phyloP scores from a whole-genome alignment of 37 sponge, comb jelly and placozoan genomes.

The Aplysina aerophoba region DNA sequence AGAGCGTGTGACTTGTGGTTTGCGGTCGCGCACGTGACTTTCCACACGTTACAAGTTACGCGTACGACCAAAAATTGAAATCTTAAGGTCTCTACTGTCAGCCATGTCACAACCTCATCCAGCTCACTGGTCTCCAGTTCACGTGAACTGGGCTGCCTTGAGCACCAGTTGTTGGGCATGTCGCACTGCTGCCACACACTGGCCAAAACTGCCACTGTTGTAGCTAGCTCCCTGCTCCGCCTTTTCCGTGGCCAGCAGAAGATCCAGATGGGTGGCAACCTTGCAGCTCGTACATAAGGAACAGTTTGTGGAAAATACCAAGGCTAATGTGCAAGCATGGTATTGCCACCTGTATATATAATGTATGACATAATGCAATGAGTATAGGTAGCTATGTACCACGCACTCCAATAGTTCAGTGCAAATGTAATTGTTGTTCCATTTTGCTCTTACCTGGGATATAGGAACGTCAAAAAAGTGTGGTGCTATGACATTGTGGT shows the following conservation, averaged over 20 bases:
- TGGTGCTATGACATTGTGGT: not conserved
- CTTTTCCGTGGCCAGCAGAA: too few species aligned
- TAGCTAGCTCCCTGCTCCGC: too few species aligned
- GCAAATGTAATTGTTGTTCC: too few species aligned
- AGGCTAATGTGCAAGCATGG: conserved; percentile 19
- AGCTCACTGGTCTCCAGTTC: too few species aligned
- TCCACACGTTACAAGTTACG: not conserved
- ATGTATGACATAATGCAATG: not conserved
- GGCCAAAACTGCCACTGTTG: too few species aligned
- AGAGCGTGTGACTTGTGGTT: not conserved
- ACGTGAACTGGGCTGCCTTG: too few species aligned
- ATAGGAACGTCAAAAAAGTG: not conserved
- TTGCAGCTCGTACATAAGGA: not conserved
- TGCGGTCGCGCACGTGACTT: not conserved
- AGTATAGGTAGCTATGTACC: not conserved
- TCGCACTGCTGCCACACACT: too few species aligned
- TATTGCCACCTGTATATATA: conserved; percentile 12
- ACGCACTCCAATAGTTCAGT: not conserved
- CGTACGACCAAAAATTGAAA: not conserved
- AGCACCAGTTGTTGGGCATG: too few species aligned
- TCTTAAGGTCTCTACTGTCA: too few species aligned
- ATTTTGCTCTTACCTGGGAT: not conserved
- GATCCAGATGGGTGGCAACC: not conserved
- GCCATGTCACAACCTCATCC: too few species aligned
- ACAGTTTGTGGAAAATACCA: conserved; percentile 9